Conservation (phyloP, 2,797 vertebrate genomes). For the Peromyscus attwateri region DNA sequence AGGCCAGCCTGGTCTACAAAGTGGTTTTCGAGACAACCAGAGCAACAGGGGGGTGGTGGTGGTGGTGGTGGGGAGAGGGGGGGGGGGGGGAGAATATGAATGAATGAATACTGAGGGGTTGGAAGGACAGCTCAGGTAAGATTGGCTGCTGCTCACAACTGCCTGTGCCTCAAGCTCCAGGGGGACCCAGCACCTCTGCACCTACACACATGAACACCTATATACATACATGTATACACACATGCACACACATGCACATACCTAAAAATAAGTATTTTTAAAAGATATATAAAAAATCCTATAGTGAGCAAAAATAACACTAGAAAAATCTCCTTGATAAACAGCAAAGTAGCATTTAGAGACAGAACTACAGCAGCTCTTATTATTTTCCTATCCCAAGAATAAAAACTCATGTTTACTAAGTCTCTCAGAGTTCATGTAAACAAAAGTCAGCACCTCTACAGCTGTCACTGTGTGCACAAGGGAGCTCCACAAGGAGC, state of each 20-base stretch:
- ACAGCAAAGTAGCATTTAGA: slow-evolving; percentile 20
- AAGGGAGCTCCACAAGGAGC: neutral
- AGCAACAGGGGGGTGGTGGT: neutral
- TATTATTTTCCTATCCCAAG: neutral
- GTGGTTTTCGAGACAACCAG: neutral
- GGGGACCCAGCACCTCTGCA: neutral
- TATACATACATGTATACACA: neutral
- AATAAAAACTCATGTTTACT: neutral
- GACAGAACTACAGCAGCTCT: neutral
- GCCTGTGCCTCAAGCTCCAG: neutral
- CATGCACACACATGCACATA: neutral
- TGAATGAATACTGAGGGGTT: neutral
- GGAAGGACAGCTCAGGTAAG: neutral
- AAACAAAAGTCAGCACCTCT: neutral
- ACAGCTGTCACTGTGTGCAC: neutral
- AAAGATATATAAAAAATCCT: neutral
- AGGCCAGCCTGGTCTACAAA: neutral
- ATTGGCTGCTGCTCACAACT: neutral
- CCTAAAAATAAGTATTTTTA: neutral
- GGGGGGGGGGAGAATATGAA: no score
- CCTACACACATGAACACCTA: neutral
- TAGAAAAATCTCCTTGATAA: slow-evolving; percentile 63
- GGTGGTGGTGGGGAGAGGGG: accelerated
- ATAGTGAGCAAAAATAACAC: neutral
- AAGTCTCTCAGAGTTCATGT: neutral